Base-by-base conservation (phyloP, 2,797 vertebrate species). In the Saxicola maurus region DNA sequence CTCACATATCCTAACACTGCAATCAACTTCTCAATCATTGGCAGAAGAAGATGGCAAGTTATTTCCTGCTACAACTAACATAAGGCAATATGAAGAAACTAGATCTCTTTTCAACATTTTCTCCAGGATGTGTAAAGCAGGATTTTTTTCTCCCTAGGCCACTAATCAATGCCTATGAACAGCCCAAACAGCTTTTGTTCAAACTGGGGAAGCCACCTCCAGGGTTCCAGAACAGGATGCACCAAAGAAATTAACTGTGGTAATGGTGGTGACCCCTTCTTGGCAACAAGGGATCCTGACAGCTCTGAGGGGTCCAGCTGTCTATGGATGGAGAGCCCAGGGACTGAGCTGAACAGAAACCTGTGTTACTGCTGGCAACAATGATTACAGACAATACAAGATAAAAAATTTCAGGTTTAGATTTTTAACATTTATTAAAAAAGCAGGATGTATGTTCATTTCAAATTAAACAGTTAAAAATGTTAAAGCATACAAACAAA, bases 401-500 rank as follows among this genome's bases (percentile, higher is more conserved):
- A 46, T 17, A 21, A 79, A 91, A 49, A 56, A 17, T 69, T 72
- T 92, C 35, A 61, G 75, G 51, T 95, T 93, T 81, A 93, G 66
- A 73, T 96, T 96, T 97, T 97, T 94, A 96, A 98, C 94, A 94
- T 97, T 97, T 98, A 98, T 97, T 98, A 95, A 96, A 98, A 98
- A 97, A 98, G 96, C 95, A 95, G 95, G 96, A 97, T 94, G 97
- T 97, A 97, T 95, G 97, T 98, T 98, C 98, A 97, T 98, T 97
- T 97, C 97, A 97, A 98, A 98, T 97, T 96, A 98, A 98, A 98
- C 97, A 94, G 95, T 97, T 98, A 97, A 98, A 97, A 97, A 97
- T 98, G 97, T 97, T 97, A 98, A 98, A 99, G 98, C 98, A 97
- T 98, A 98, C 98, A 98, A 98, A 98, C 98, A 98, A 98, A 98